Base-by-base conservation (phyloP, 2,797 vertebrate species). In the Semotilus atromaculatus region DNA sequence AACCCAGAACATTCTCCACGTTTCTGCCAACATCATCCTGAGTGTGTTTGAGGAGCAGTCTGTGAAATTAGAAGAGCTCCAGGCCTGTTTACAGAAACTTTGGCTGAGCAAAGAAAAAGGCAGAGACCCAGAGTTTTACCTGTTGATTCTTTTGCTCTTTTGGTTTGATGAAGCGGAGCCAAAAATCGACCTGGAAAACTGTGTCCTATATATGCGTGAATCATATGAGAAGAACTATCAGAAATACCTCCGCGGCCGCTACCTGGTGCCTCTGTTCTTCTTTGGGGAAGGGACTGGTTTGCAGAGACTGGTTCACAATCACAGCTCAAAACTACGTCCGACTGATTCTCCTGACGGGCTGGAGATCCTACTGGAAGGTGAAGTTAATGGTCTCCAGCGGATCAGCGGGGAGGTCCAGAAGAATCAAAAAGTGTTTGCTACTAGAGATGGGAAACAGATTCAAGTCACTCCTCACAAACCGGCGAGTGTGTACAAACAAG, bases 201-300 rank as follows among this genome's bases (percentile, higher is more conserved):
- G 29, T n/a, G 60, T 80, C 5, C 11, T 5, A 6, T 26, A 82
- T 21, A 79, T 79, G 74, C 36, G n/a, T 43, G 0, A 23, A 7
- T 62, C 83, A 14, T 88, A 60, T 7, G 1, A 82, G 23, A 21
- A 21, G 0, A 21, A 5, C 0, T 82, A 85, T 38, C 16, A 14
- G 31, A 79, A 58, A n/a, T 74, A 85, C 80, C 66, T 72, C 7
- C 45, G n/a, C 26, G 43, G 38, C 4, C 73, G 86, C 18, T 68
- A 75, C 40, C 43, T 88, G 48, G 16, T 64, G 16, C 83, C 86
- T 2, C 40, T 85, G 11, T 80, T 85, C 36, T 82, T 82, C 80
- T 70, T 70, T 0, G 80, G 80, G 73, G 19, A 70, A 19, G 66
- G 26, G 2, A 38, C 7, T 11, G 55, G 86, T 10, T 45, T 72